A percentile compares a stretch with the other conserved stretches of the same genome.
These are phyloP conservation scores for Stegodyphus mimosarum DNA, from an alignment of 1,140 invertebrate species.

Conservation along the genomic window DNA sequence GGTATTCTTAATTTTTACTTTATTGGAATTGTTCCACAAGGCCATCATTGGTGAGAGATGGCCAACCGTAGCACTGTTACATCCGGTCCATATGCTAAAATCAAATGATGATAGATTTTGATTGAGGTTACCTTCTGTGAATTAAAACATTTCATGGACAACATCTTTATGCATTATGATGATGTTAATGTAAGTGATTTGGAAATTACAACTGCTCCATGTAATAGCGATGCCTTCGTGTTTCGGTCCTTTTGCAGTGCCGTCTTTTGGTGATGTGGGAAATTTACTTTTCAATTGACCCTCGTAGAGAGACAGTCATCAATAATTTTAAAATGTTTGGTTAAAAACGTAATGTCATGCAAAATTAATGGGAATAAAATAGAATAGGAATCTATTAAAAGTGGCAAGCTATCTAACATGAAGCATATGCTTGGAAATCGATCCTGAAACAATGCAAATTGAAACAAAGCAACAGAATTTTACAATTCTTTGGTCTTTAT, in stretches of 20 bases:
- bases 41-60: not conserved
- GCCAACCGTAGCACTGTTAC: not conserved
- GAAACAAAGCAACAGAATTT: no score
- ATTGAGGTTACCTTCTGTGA: not conserved
- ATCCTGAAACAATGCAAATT: no score
- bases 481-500: no score
- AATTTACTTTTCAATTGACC: not conserved
- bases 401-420: no score
- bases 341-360: no score
- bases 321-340: no score
- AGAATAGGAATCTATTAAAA: no score
- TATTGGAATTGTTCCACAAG: not conserved
- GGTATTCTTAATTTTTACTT: no score
- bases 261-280: not conserved
- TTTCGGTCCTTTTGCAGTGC: not conserved
- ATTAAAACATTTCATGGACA: not conserved
- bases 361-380: no score
- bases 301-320: not conserved
- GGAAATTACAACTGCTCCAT: conserved; percentile 11
- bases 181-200: not conserved
- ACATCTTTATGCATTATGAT: not conserved
- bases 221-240: not conserved
- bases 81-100: not conserved
- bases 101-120: not conserved
- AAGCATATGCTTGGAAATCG: no score